Evolutionary conservation across 1,140 invertebrate species (phyloP).

Genomic region (Chionoecetes opilio): DNA sequence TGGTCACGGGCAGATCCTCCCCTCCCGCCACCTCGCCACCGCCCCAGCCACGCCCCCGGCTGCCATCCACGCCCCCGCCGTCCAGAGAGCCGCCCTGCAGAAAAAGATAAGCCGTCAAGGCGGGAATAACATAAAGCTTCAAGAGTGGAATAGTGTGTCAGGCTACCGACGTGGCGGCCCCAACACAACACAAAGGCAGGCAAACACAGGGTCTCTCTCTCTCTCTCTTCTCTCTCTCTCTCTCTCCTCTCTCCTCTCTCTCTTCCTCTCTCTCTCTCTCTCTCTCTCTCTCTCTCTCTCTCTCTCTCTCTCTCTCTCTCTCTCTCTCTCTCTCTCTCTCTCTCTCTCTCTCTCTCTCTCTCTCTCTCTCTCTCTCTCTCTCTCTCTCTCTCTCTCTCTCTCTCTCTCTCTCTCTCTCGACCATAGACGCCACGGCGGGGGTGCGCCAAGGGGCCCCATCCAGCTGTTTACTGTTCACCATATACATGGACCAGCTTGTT

Average conservation of each 20-base stretch:
- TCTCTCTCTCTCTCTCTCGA: too few species aligned
- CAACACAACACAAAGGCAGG: not conserved
- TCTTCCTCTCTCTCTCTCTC: slow-evolving; percentile 5
- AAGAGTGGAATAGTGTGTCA: not conserved
- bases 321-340: not conserved
- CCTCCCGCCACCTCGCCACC: not conserved
- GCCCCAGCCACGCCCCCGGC: slow-evolving; percentile 33
- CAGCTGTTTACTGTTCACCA: too few species aligned
- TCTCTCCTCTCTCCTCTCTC: not conserved
- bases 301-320: not conserved
- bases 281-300: not conserved
- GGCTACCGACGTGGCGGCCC: not conserved
- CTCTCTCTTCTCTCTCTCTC: not conserved
- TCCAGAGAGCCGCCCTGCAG: not conserved
- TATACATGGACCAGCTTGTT: too few species aligned
- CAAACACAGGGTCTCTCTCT: not conserved
- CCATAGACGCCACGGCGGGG: too few species aligned
- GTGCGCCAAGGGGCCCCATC: too few species aligned
- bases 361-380: not conserved
- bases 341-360: not conserved
- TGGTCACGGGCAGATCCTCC: slow-evolving; percentile 3
- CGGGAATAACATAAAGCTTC: not conserved
- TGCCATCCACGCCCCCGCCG: not conserved
- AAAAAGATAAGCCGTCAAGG: not conserved
- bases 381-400: not conserved